A percentile compares a stretch with the other conserved stretches of the same genome.
Evolutionary conservation across 1,140 invertebrate genomes (phyloP).

Genomic region (Nasonia vitripennis): DNA sequence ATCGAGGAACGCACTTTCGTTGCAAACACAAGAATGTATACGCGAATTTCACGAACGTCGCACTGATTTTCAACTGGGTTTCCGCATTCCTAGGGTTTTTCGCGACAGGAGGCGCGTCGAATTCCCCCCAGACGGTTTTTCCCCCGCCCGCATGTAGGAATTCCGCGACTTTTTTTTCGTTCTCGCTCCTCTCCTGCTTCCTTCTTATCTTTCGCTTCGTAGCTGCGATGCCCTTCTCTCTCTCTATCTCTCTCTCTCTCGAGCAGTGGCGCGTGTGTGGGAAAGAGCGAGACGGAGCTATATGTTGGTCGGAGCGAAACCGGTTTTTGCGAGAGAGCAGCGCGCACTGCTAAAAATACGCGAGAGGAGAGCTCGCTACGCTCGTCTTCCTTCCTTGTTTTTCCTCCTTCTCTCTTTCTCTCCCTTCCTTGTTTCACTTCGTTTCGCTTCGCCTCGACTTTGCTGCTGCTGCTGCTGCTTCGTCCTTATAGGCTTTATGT

Average conservation of each 20-base stretch:
- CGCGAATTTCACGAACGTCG: neutral
- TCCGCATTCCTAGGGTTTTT: slow-evolving; percentile 1
- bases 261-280: neutral
- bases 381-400: slow-evolving; percentile 8
- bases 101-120: neutral
- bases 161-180: slow-evolving; percentile 22
- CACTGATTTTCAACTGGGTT: neutral
- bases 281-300: slow-evolving; percentile 7
- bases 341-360: slow-evolving; percentile 62
- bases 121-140: neutral
- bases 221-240: slow-evolving; percentile 27
- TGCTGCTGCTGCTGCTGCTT: slow-evolving; percentile 13
- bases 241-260: slow-evolving; percentile 31
- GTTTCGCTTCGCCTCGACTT: slow-evolving; percentile 42
- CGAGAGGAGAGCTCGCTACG: slow-evolving; percentile 39
- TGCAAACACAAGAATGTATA: neutral
- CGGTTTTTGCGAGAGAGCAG: slow-evolving; percentile 63
- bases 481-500: neutral
- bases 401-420: neutral
- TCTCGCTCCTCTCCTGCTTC: slow-evolving; percentile 20
- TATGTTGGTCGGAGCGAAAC: slow-evolving; percentile 58
- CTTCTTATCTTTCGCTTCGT: neutral
- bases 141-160: slow-evolving; percentile 5
- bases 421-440: slow-evolving; percentile 54
- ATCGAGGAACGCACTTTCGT: neutral